These are phyloP conservation scores for Rallus limicola DNA, from an alignment of 2,113 vertebrate genomes.

Conservation along the genomic window DNA sequence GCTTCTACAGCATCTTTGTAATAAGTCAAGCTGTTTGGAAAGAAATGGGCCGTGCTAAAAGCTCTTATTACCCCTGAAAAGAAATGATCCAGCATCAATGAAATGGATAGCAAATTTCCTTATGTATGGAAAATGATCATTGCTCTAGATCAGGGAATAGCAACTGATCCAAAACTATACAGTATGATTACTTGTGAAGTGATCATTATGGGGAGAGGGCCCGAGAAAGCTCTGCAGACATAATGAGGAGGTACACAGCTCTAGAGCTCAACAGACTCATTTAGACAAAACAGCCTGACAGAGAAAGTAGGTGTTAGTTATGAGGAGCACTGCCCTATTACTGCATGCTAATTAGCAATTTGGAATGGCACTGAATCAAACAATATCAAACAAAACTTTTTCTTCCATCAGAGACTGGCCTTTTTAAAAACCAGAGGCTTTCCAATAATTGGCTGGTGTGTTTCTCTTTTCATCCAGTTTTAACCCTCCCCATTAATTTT, in stretches of 20 bases:
- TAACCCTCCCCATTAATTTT: background rate
- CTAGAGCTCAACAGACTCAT: background rate
- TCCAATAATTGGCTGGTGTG: background rate
- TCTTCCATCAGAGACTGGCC: background rate
- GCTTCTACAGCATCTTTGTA: background rate
- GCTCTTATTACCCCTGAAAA: background rate
- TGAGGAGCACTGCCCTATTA: background rate
- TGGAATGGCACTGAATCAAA: background rate
- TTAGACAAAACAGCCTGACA: background rate
- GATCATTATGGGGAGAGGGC: background rate
- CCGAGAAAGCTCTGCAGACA: background rate
- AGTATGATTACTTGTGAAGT: background rate
- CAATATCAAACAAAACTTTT: background rate
- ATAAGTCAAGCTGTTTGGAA: background rate
- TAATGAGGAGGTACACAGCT: background rate
- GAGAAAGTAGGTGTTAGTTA: background rate
- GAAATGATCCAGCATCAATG: background rate
- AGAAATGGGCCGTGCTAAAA: background rate
- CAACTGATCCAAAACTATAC: background rate
- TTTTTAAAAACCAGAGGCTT: background rate
- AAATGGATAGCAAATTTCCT: background rate
- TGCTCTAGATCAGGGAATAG: background rate
- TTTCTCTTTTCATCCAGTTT: background rate
- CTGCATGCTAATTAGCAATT: background rate
- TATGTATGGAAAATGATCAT: background rate